Evolutionary conservation across 2,888 invertebrate species (phyloP).

Genomic region (Chalcosyrphus nemorum): DNA sequence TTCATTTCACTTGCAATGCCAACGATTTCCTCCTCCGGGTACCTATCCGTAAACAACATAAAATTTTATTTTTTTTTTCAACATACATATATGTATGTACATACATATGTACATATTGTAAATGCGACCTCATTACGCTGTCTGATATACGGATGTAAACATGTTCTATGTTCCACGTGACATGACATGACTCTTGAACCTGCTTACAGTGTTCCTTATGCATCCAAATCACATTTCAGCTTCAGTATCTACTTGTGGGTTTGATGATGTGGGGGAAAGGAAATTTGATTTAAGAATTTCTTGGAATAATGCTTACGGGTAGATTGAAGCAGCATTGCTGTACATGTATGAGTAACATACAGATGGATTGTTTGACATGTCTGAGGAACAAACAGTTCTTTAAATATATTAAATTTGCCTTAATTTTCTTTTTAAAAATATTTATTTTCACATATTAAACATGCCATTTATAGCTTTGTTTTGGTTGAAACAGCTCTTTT

Average conservation of each 20-base stretch:
- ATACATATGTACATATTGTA: no score
- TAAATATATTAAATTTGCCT: not conserved
- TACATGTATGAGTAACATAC: not conserved
- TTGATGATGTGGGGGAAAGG: not conserved
- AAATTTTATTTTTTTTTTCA: not conserved
- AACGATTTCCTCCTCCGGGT: not conserved
- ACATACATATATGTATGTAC: no score
- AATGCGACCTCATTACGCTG: slow-evolving; percentile 7
- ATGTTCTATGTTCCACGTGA: not conserved
- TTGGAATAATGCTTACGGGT: not conserved
- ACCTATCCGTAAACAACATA: not conserved
- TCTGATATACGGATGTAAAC: not conserved
- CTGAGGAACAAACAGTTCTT: not conserved
- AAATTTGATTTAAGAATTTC: slow-evolving; percentile 2
- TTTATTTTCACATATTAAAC: no score
- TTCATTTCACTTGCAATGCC: not conserved
- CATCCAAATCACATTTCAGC: not conserved
- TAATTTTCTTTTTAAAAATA: not conserved
- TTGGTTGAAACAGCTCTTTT: no score
- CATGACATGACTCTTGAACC: slow-evolving; percentile 8
- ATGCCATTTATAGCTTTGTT: no score
- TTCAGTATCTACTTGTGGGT: not conserved
- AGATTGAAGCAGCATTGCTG: not conserved
- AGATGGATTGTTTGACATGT: not conserved
- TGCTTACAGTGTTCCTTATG: not conserved